Conservation (phyloP, 2,888 invertebrate genomes). For the Agrochola lychnidis region DNA sequence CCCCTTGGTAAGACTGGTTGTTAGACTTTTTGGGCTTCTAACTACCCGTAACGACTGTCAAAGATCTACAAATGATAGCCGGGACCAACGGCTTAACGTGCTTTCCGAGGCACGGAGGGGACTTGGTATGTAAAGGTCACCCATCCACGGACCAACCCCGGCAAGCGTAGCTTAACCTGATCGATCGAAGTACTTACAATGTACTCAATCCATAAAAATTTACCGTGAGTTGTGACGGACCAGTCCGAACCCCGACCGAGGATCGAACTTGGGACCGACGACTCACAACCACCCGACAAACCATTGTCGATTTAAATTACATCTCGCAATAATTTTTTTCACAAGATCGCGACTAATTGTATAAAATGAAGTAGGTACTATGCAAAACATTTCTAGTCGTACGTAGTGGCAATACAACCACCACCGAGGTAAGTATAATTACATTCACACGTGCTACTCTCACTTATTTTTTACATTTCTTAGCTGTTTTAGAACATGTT, state of each 20-base stretch:
- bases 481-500: background rate
- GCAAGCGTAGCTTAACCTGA: too few species aligned
- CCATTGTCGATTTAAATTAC: constrained; percentile 28
- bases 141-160: too few species aligned
- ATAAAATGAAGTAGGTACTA: constrained; percentile 42
- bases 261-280: constrained; percentile 28
- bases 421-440: constrained; percentile 40
- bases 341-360: constrained; percentile 37
- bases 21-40: too few species aligned
- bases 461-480: background rate
- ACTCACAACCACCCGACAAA: constrained; percentile 7
- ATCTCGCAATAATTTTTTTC: constrained; percentile 22
- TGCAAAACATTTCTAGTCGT: constrained; percentile 31
- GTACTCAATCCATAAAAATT: constrained; percentile 5
- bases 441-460: constrained; percentile 22
- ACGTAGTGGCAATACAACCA: constrained; percentile 13
- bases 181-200: too few species aligned
- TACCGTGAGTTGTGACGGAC: background rate
- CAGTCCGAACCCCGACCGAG: background rate
- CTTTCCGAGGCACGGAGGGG: too few species aligned
- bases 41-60: too few species aligned
- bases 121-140: too few species aligned
- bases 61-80: too few species aligned
- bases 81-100: too few species aligned
- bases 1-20: too few species aligned